Evolutionary conservation across 1,140 invertebrate species (phyloP).

Genomic region (Achroia grisella): DNA sequence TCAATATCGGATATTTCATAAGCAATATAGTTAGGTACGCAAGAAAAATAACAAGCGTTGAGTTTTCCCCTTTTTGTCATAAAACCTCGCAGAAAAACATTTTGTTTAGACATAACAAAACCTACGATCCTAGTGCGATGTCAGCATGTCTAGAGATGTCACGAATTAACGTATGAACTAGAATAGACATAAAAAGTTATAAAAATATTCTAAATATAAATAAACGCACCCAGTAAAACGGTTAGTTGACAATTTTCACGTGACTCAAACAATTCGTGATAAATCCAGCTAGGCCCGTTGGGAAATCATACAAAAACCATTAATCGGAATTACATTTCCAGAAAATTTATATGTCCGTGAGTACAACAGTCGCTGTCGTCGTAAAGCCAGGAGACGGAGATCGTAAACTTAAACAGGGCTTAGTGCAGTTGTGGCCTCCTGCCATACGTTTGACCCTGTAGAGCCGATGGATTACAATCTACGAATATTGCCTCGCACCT

Average conservation of each 20-base stretch:
- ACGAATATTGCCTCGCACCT: slow-evolving; percentile 7
- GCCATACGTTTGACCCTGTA: slow-evolving; percentile 28
- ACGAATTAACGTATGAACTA: too few species aligned
- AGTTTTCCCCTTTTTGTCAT: background rate
- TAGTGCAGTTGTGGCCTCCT: slow-evolving; percentile 33
- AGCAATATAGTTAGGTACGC: too few species aligned
- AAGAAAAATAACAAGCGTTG: too few species aligned
- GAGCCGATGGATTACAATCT: slow-evolving; percentile 22
- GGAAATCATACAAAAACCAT: background rate
- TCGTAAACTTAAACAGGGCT: slow-evolving; percentile 40
- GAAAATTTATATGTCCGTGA: background rate
- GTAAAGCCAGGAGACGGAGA: slow-evolving; percentile 34
- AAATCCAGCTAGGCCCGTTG: slow-evolving; percentile 1
- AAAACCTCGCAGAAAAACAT: slow-evolving; percentile 8
- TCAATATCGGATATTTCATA: too few species aligned
- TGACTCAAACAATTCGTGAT: slow-evolving; percentile 6
- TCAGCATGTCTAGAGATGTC: slow-evolving; percentile 15
- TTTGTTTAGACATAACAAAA: slow-evolving; percentile 26
- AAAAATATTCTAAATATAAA: too few species aligned
- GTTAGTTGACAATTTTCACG: background rate
- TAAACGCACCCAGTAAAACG: background rate
- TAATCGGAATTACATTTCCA: slow-evolving; percentile 7
- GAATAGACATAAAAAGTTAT: too few species aligned
- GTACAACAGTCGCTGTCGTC: slow-evolving; percentile 24
- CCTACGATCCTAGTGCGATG: slow-evolving; percentile 14